Conservation (phyloP, 1,140 invertebrate species). For the Chelonus insularis region DNA sequence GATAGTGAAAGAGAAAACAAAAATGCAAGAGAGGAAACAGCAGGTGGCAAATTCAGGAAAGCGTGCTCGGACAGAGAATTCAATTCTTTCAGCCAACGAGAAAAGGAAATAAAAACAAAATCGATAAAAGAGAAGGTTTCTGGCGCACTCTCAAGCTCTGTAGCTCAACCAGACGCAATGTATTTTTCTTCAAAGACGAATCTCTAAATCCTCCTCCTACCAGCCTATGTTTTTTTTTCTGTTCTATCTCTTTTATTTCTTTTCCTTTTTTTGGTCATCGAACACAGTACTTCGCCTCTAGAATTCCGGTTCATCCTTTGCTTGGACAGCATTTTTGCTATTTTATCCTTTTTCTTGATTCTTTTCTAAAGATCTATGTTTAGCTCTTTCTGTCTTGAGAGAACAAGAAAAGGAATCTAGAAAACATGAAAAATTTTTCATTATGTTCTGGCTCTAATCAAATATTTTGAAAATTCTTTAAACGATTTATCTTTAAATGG, state of each 20-base stretch:
- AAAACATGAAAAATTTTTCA: no score
- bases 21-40: constrained; percentile 17
- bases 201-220: constrained; percentile 43
- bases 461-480: no score
- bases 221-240: constrained; percentile 38
- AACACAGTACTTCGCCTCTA: constrained; percentile 3
- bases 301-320: constrained; percentile 34
- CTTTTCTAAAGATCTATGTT: no score
- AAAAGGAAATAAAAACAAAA: constrained; percentile 26
- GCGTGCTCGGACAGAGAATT: constrained; percentile 26
- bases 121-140: constrained; percentile 25
- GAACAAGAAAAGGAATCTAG: no score
- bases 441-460: no score
- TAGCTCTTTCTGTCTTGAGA: no score
- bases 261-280: neutral
- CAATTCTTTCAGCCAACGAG: constrained; percentile 27
- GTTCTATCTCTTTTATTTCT: no score
- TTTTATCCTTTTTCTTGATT: neutral
- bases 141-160: constrained; percentile 27
- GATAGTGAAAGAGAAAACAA: neutral
- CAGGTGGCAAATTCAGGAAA: constrained; percentile 29
- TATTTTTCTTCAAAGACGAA: constrained; percentile 52
- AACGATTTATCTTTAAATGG: no score
- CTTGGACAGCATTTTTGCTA: constrained; percentile 36
- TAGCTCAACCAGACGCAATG: constrained; percentile 37